A percentile compares a stretch with the other conserved stretches of the same genome.
Conservation (phyloP, 2,888 invertebrate genomes). For the Acrobasis suavella region DNA sequence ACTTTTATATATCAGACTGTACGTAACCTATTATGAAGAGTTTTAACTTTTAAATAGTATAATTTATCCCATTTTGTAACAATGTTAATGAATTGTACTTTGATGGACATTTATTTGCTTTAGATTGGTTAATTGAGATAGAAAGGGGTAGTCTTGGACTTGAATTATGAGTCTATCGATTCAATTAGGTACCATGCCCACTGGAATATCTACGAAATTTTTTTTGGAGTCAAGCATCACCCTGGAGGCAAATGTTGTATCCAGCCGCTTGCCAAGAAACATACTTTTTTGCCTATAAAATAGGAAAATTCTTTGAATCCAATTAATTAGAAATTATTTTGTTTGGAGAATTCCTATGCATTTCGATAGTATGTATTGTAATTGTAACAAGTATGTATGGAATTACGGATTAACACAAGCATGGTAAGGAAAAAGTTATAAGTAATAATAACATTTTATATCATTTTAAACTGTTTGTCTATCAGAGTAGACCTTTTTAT, state of each 20-base stretch:
- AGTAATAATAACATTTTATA: no score
- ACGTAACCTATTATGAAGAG: no score
- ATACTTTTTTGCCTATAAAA: not conserved
- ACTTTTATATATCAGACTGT: no score
- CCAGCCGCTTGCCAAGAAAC: not conserved
- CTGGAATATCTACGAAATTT: not conserved
- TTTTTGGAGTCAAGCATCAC: not conserved
- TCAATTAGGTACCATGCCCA: not conserved
- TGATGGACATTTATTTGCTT: slow-evolving; percentile 18
- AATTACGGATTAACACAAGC: no score
- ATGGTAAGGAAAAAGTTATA: no score
- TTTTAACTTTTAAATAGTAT: no score
- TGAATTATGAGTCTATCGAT: not conserved
- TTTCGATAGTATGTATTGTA: no score
- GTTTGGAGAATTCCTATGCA: no score
- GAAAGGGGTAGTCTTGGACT: slow-evolving; percentile 4
- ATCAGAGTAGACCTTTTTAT: no score
- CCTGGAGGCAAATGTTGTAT: not conserved
- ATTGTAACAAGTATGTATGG: no score
- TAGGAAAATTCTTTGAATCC: not conserved
- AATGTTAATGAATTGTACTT: slow-evolving; percentile 11
- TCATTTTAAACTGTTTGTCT: no score
- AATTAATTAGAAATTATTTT: no score
- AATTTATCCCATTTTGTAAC: not conserved
- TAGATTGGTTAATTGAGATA: slow-evolving; percentile 17